Evolutionary conservation across 2,888 invertebrate genomes (phyloP), one percentile per base, ranked within the genome.

Genomic region (Pyralis farinalis): DNA sequence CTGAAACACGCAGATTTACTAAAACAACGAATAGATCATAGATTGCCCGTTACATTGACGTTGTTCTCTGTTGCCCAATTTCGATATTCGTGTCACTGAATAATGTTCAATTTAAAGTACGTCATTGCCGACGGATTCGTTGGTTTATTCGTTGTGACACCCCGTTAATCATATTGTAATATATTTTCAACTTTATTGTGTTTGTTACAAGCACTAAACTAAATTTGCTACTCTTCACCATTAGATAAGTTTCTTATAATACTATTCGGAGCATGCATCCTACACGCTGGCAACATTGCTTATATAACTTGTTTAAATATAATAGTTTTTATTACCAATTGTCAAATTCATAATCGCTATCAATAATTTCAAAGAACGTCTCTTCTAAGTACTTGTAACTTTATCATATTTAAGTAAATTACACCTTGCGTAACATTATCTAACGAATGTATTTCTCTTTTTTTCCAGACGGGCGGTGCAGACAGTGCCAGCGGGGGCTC

Each of bases 401-500:
- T n/a, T 12, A 28, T 12, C 27, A 8, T 12, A 9, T 28, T 27
- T 1, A 16, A 20, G 28, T 12, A 4, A 10, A 36, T 27, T 7
- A 16, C 16, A n/a, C n/a, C n/a, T 16, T 16, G 4, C 16, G 4
- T 16, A 16, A 16, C 28, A 11, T 38, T 31, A 21, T n/a, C n/a
- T n/a, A n/a, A n/a, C n/a, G n/a, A 28, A 28, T 7, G 20, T 10
- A 7, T 12, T 27, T 38, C 36, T 44, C 36, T 9, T 55, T 45
- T 16, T 62, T 82, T 81, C 0, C 79, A 89, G 89, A 88, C 88
- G 76, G 89, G 88, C 71, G 87, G 89, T 69, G 82, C 80, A 63
- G 89, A 89, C 83, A 88, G 89, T 71, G 88, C 86, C 65, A 87
- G 88, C 71, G 89, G 89, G 49, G 91, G 89, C 65, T 91, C 90